Conservation (phyloP, 2,888 invertebrate genomes). For the Chydorus sphaericus region DNA sequence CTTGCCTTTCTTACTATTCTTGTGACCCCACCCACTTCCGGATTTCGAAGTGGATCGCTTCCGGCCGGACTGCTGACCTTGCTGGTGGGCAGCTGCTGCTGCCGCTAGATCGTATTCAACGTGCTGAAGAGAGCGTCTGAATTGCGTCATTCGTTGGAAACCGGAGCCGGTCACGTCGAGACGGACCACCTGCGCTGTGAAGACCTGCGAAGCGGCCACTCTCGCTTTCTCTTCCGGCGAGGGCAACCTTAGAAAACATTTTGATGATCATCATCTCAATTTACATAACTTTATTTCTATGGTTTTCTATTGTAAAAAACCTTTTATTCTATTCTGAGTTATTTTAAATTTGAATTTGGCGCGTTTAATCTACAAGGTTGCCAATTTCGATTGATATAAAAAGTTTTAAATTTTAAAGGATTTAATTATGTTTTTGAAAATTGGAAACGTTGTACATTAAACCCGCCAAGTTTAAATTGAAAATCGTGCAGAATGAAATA, state of each 20-base stretch:
- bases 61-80: conserved; percentile 42
- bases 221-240: conserved; percentile 53
- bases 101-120: conserved; percentile 29
- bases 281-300: no score
- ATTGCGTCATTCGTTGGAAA: conserved; percentile 76
- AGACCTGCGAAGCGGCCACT: conserved; percentile 47
- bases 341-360: no score
- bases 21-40: conserved; percentile 2
- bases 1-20: conserved; percentile 9
- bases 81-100: conserved; percentile 33
- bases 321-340: no score
- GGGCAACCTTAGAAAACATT: conserved; percentile 37
- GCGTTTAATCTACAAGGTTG: no score
- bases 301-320: no score
- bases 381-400: no score
- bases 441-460: no score
- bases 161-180: conserved; percentile 77
- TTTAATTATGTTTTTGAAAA: no score
- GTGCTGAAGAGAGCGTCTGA: conserved; percentile 62
- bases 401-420: no score
- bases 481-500: no score
- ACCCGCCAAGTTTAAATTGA: no score
- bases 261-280: neutral
- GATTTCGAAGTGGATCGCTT: conserved; percentile 1
- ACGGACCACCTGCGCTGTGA: conserved; percentile 71